phyloP scores from a whole-genome alignment of 2,888 invertebrate genomes.

The Ommatoiulus sabulosus region DNA sequence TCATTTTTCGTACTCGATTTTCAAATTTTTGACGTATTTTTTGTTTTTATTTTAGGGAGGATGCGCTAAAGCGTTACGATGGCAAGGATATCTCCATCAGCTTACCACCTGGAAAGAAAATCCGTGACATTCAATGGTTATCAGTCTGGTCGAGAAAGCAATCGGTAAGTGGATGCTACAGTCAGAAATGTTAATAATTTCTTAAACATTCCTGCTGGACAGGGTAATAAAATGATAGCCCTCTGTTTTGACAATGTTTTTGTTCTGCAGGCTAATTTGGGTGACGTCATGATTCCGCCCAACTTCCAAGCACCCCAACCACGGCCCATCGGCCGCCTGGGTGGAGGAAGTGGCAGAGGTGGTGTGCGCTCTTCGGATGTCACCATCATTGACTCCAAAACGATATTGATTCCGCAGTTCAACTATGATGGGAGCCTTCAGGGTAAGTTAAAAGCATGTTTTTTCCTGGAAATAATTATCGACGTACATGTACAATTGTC shows the following conservation, averaged over 20 bases:
- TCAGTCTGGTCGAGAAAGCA: slow-evolving; percentile 63
- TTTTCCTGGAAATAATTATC: no score
- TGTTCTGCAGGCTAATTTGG: slow-evolving; percentile 62
- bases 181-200: background rate
- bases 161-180: slow-evolving; percentile 59
- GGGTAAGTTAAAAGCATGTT: slow-evolving; percentile 49
- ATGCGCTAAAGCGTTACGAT: slow-evolving; percentile 61
- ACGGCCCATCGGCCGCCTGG: slow-evolving; percentile 47
- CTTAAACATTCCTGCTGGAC: background rate
- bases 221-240: background rate
- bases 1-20: background rate
- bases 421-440: slow-evolving; percentile 59
- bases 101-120: slow-evolving; percentile 61
- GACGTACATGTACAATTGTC: no score
- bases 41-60: slow-evolving; percentile 55
- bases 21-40: background rate
- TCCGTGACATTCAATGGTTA: slow-evolving; percentile 62
- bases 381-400: slow-evolving; percentile 58
- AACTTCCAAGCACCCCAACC: slow-evolving; percentile 61
- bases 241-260: slow-evolving; percentile 15
- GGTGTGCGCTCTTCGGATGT: slow-evolving; percentile 57
- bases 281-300: slow-evolving; percentile 61
- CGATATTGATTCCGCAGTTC: slow-evolving; percentile 58
- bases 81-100: slow-evolving; percentile 62
- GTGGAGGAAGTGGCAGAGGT: slow-evolving; percentile 54